These are phyloP conservation scores for Bombyx mandarina DNA, from an alignment of 1,140 invertebrate genomes.

Conservation along the genomic window DNA sequence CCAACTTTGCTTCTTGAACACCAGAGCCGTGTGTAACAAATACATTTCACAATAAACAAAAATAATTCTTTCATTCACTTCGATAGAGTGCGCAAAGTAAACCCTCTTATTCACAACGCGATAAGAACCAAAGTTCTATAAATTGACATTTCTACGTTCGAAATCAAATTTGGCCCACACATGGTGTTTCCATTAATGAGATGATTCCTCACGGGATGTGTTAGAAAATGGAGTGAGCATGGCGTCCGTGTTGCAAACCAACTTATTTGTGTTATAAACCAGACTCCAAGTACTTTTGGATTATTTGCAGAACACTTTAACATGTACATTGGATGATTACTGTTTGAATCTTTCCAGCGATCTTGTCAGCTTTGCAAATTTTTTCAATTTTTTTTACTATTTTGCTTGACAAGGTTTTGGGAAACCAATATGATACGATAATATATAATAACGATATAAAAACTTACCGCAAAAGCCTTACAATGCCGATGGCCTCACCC, in stretches of 20 bases:
- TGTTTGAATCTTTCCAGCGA: too few species aligned
- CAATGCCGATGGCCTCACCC: too few species aligned
- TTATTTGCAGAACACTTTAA: too few species aligned
- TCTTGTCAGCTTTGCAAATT: too few species aligned
- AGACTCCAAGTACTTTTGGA: too few species aligned
- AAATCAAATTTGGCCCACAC: conserved; percentile 14
- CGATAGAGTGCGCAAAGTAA: conserved; percentile 4
- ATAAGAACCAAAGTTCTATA: conserved; percentile 9
- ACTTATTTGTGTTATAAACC: conserved; percentile 15
- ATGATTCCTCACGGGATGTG: conserved; percentile 24
- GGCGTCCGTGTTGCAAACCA: conserved; percentile 21
- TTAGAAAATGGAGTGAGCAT: conserved; percentile 24
- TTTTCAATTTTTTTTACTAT: too few species aligned
- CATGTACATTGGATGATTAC: too few species aligned
- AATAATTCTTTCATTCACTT: not conserved
- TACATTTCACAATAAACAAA: not conserved
- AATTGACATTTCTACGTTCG: conserved; percentile 4
- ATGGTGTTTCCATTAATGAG: conserved; percentile 28
- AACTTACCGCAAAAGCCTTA: too few species aligned
- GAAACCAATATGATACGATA: too few species aligned
- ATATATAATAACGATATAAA: too few species aligned
- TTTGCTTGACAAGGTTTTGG: too few species aligned
- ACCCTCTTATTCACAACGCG: conserved; percentile 4
- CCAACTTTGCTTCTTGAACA: not conserved
- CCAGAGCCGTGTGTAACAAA: not conserved